Base-by-base conservation (phyloP, 2,113 vertebrate genomes). In the Orthonyx spaldingii region DNA sequence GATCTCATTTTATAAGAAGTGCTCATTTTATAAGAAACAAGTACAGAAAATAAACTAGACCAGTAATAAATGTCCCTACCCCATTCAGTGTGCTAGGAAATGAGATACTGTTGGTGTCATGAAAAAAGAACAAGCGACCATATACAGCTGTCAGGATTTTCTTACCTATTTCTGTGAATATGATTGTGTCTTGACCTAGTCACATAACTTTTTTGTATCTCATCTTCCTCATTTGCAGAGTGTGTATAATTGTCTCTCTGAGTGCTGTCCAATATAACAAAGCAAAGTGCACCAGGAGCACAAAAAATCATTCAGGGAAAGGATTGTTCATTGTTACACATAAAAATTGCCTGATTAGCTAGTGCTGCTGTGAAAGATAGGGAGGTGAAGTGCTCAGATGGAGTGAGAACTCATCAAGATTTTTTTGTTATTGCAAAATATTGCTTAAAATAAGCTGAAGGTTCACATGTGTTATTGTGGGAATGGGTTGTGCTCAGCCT, bases 291-390 rank as follows among this genome's bases (percentile, higher is more conserved):
- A 2, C 16, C 20, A 86, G 50, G 28, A 94, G 52, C 0, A 1
- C 33, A 78, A 72, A 80, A 89, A 90, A 88, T 92, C 64, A 75
- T 86, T 90, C 70, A 0, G 0, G 64, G 55, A 84, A 81, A 80
- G 64, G 24, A 14, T 42, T 90, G 72, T 75, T 93, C 64, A 52
- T 78, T 89, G 65, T 41, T 49, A 56, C 65, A 89, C 64, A 84
- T 90, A 90, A 94, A 95, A 94, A 71, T 60, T 87, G 64, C 60
- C 72, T 89, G 90, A 90, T 90, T 95, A 88, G 49, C 66, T 70
- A 18, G 16, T 0, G 0, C 41, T 89, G 47, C 57, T 81, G 44
- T 50, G 60, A 60, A 82, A 69, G 71, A 77, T 6, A 61, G n/a
- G 22, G 80, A n/a, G 35, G 42, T n/a, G 61, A 78, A 91, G 39